phyloP scores from a whole-genome alignment of 2,888 invertebrate species.

The Calameuta idolon region DNA sequence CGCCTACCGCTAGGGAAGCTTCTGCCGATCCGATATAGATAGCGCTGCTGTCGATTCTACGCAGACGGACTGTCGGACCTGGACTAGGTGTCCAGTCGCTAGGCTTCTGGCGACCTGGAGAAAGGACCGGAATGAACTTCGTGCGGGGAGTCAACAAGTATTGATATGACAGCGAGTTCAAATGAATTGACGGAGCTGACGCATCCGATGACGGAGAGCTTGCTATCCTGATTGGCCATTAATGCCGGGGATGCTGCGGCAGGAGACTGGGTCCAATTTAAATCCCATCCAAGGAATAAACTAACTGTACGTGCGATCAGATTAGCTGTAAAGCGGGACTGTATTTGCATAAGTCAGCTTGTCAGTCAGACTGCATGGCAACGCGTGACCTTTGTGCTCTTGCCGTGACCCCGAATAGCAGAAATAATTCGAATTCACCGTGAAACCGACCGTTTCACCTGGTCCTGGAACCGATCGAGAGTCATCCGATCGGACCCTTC shows the following conservation, averaged over 20 bases:
- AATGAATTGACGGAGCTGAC: too few species aligned
- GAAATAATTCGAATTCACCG: not conserved
- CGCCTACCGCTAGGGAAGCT: not conserved
- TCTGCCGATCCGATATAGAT: not conserved
- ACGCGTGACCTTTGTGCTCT: conserved; percentile 57
- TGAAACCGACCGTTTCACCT: not conserved
- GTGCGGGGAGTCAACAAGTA: too few species aligned
- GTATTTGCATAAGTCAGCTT: conserved; percentile 67
- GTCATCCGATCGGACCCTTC: too few species aligned
- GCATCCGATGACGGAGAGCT: too few species aligned
- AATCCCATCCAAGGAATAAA: conserved; percentile 55
- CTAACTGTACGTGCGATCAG: conserved; percentile 45
- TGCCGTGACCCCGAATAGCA: conserved; percentile 27
- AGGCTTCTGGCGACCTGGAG: too few species aligned
- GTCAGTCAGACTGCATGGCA: conserved; percentile 65
- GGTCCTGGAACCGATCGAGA: not conserved
- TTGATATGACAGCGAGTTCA: too few species aligned
- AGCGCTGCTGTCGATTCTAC: not conserved
- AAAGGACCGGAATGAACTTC: too few species aligned
- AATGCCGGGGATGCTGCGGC: too few species aligned
- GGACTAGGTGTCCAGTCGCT: too few species aligned
- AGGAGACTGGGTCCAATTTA: conserved; percentile 41
- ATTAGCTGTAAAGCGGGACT: conserved; percentile 45
- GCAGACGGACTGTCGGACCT: too few species aligned
- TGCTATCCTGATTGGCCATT: too few species aligned